Percentiles rank a stretch among this genome's conserved stretches.
phyloP scores from a whole-genome alignment of 2,113 vertebrate species.

The Tyto alba region DNA sequence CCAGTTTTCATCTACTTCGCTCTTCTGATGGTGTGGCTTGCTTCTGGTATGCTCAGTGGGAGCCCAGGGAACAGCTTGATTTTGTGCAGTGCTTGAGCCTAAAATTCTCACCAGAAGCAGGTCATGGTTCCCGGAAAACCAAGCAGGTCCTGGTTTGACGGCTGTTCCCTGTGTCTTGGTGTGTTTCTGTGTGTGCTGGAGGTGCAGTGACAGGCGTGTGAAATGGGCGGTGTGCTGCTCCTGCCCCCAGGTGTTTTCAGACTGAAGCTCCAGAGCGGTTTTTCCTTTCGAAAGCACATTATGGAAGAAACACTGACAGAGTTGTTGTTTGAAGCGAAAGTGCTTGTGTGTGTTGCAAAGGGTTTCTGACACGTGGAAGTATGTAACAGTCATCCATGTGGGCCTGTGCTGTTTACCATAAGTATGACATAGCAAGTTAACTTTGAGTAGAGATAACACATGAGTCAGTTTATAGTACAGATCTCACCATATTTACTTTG shows the following conservation, averaged over 20 bases:
- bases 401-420: not conserved
- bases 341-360: not conserved
- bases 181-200: not conserved
- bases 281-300: not conserved
- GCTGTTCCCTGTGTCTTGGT: not conserved
- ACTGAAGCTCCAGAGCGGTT: not conserved
- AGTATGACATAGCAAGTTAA: not conserved
- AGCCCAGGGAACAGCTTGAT: not conserved
- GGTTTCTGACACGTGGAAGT: not conserved
- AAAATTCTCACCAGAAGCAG: not conserved
- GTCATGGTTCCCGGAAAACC: not conserved
- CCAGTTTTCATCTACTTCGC: not conserved
- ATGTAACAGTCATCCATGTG: accelerated
- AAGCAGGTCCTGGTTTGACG: not conserved
- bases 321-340: not conserved
- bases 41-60: not conserved
- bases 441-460: not conserved
- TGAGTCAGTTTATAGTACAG: not conserved
- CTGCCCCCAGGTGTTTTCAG: not conserved
- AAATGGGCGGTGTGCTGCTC: accelerated
- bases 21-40: not conserved
- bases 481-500: not conserved
- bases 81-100: not conserved
- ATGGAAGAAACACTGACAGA: not conserved
- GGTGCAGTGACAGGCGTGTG: accelerated